Base-by-base conservation (phyloP, 2,888 invertebrate species). In the Melipona beecheii region DNA sequence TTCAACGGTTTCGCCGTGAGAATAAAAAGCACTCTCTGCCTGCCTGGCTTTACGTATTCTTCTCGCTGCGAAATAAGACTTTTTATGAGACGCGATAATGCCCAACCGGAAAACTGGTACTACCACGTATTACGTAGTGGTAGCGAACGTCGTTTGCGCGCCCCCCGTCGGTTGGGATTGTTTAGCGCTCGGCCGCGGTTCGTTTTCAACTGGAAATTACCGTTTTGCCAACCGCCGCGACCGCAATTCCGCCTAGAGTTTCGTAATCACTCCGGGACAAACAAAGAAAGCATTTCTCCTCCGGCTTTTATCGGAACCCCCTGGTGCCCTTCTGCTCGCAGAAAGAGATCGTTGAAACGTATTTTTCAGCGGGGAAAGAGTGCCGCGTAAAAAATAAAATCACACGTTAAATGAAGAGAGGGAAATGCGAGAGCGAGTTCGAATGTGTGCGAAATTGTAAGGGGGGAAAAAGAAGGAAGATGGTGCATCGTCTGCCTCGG, bases 1-100 rank as follows among this genome's bases (percentile, higher is more conserved):
- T 64, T 56, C 5, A 64, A 73, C 62, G 52, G 56, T 50, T 36
- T 65, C 84, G 74, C 66, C 52, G 54, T 15, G 17, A 13, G 83
- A 83, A 84, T 75, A 75, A 78, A 78, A 78, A 56, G 31, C 43
- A 60, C n/a, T 72, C 54, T 62, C 58, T n/a, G 49, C 54, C 19
- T 3, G 4, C n/a, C 11, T 54, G 31, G 78, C 58, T 83, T 83
- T 72, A 83, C 73, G 83, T 72, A 76, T 83, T 78, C 83, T 52
- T 50, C 65, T 50, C 49, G 27, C 21, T 21, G 64, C 68, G 69
- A 75, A 87, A 81, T 75, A 76, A 77, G 79, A 75, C 62, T 77
- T 69, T 84, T 77, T 77, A 70, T 65, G 85, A 84, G 78, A 72
- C 58, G 60, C 79, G 73, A 78, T 84, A 78, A 84, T 70, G 76